Evolutionary conservation across 2,888 invertebrate genomes (phyloP), one percentile per base, ranked within the genome.

Genomic region (Ichneumoninae sp.): DNA sequence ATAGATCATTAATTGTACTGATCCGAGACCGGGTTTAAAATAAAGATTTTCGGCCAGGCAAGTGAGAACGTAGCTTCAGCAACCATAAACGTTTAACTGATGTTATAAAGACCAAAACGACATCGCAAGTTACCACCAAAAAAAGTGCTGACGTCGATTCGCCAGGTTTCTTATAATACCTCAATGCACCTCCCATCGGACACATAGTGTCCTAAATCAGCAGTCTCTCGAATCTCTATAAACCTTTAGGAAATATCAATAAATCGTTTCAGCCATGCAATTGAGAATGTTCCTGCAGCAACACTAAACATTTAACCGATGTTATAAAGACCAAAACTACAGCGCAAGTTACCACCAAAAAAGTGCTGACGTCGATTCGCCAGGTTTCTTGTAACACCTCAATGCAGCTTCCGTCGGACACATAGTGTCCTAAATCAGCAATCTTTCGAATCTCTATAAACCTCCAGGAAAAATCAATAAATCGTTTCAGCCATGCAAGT

Each of bases 391-490:
- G 7, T 54, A 1, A 54, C 22, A 22, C 54, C 54, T 6, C 54
- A 54, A 54, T 54, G 22, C 1, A 22, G 0, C 22, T 19, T 8
- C 10, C 54, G 22, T 54, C 54, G 22, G 54, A 54, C 54, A 22
- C 19, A 19, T 10, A 66, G 22, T 40, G 16, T 50, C 1, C 10
- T 33, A 69, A 54, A 70, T 36, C 70, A 52, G 36, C 30, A 13
- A 6, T 26, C 40, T 5, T 22, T 65, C 40, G 22, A 65, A 66
- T 22, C 19, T 66, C 47, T 54, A 57, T 33, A 57, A 71, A 47
- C 4, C 33, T 74, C 0, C 68, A 36, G 47, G 22, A 74, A 69
- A 69, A 69, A 60, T 80, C 65, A 50, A 80, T 69, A 72, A 60
- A 40, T 8, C 8, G 0, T 40, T 7, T 40, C 40, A 40, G 40